Conservation (phyloP, 2,888 invertebrate genomes). For the Sisyra nigra region DNA sequence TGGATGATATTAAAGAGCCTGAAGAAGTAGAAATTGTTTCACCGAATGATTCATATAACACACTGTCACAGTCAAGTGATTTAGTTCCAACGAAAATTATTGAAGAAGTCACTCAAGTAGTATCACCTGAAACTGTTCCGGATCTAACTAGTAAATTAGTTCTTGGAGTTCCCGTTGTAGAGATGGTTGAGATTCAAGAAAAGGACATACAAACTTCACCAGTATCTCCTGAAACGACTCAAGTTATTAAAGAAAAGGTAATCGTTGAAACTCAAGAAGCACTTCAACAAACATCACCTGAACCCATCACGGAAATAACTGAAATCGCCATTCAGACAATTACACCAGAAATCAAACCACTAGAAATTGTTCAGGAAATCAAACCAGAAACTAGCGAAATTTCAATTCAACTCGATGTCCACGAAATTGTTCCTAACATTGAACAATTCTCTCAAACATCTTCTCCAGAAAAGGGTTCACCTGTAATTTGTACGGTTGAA, state of each 20-base stretch:
- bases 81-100: slow-evolving; percentile 45
- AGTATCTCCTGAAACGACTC: slow-evolving; percentile 24
- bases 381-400: slow-evolving; percentile 17
- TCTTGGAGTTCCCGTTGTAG: slow-evolving; percentile 39
- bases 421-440: slow-evolving; percentile 10
- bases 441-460: slow-evolving; percentile 21
- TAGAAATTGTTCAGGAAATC: slow-evolving; percentile 12
- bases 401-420: slow-evolving; percentile 9
- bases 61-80: slow-evolving; percentile 39
- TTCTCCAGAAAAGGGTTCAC: slow-evolving; percentile 16
- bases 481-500: slow-evolving; percentile 22
- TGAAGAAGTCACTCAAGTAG: slow-evolving; percentile 42
- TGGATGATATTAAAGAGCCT: slow-evolving; percentile 14
- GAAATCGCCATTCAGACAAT: slow-evolving; percentile 32
- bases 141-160: slow-evolving; percentile 29
- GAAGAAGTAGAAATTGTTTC: slow-evolving; percentile 23
- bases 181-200: slow-evolving; percentile 39
- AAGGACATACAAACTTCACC: slow-evolving; percentile 42
- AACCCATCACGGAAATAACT: slow-evolving; percentile 26
- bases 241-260: slow-evolving; percentile 24
- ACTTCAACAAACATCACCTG: slow-evolving; percentile 36
- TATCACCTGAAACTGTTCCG: slow-evolving; percentile 36
- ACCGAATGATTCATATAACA: slow-evolving; percentile 39
- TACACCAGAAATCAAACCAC: too few relatives aligned
- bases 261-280: slow-evolving; percentile 21